Base-by-base conservation (phyloP, 2,888 invertebrate species). In the Cheilosia urbana region DNA sequence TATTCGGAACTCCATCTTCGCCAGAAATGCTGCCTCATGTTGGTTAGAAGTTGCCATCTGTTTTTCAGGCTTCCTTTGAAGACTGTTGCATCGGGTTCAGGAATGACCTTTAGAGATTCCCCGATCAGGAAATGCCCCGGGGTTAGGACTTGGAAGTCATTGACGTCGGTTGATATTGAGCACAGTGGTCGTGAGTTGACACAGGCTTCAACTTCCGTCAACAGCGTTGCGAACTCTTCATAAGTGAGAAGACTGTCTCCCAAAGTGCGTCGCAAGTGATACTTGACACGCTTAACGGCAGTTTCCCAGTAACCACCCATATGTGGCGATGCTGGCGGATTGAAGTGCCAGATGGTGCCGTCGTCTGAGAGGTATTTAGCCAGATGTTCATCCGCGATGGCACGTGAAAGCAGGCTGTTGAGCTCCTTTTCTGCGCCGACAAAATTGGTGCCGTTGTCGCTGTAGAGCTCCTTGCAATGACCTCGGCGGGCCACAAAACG, bases 291-390 rank as follows among this genome's bases (percentile, higher is more conserved):
- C 45, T 45, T 45, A 2, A 45, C 45, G 17, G 45, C 45, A 1
- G 42, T 15, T 37, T 77, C 68, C 68, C 77, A 77, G 17, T 69
- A 69, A 5, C 60, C 68, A 13, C 68, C 68, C 77, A 77, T 77
- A 24, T 53, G 68, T 30, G 45, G 60, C 17, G 49, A 68, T 4
- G 13, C 58, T 11, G 68, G 34, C 7, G 60, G 68, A 19, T 77
- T 77, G 30, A 77, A 77, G 7, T 68, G 57, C 76, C 66, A 77
- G 40, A 3, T 21, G 17, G 42, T 57, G 2, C 57, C 30, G 6
- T 55, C 55, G 37, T 68, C 68, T 1, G 57, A 19, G 5, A 69
- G 49, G 30, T 69, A 34, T 34, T 34, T 45, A 13, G 69, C 13
- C 2, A 69, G 7, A 6, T 42, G 17, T 45, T 57, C 47, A 34